Evolutionary conservation across 2,888 invertebrate genomes (phyloP).

Genomic region (Aplocera efformata): DNA sequence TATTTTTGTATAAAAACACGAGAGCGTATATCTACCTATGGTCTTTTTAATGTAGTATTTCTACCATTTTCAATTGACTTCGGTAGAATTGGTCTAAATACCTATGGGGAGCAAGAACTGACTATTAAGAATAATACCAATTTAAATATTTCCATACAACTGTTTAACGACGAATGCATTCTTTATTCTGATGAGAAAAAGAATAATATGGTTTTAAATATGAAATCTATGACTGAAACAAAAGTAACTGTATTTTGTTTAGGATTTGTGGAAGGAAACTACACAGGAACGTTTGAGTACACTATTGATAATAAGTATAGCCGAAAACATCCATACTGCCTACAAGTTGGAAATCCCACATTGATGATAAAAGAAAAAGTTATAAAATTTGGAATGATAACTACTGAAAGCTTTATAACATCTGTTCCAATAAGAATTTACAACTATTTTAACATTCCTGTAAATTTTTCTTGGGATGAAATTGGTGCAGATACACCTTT

Average conservation of each 20-base stretch:
- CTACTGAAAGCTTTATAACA: conserved; percentile 59
- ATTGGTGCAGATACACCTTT: conserved; percentile 56
- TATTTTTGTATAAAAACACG: conserved; percentile 45
- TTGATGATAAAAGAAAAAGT: conserved; percentile 51
- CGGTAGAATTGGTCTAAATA: conserved; percentile 54
- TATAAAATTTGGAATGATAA: conserved; percentile 72
- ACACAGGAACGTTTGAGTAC: conserved; percentile 51
- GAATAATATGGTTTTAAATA: conserved; percentile 35
- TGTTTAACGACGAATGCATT: conserved; percentile 45
- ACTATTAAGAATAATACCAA: conserved; percentile 56
- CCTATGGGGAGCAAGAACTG: conserved; percentile 49
- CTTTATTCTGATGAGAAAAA: conserved; percentile 49
- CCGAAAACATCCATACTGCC: conserved; percentile 51
- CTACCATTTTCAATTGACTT: conserved; percentile 54
- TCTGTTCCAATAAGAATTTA: conserved; percentile 58
- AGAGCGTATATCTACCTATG: conserved; percentile 40
- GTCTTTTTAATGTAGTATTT: conserved; percentile 51
- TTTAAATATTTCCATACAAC: conserved; percentile 44
- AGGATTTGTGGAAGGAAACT: conserved; percentile 46
- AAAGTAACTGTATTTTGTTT: conserved; percentile 47
- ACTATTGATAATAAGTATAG: conserved; percentile 51
- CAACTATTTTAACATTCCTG: conserved; percentile 58
- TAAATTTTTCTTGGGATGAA: conserved; percentile 56
- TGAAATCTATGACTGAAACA: conserved; percentile 41
- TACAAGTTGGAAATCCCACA: conserved; percentile 51